Conservation (phyloP, 1,140 invertebrate species). For the Drosophila truncata region DNA sequence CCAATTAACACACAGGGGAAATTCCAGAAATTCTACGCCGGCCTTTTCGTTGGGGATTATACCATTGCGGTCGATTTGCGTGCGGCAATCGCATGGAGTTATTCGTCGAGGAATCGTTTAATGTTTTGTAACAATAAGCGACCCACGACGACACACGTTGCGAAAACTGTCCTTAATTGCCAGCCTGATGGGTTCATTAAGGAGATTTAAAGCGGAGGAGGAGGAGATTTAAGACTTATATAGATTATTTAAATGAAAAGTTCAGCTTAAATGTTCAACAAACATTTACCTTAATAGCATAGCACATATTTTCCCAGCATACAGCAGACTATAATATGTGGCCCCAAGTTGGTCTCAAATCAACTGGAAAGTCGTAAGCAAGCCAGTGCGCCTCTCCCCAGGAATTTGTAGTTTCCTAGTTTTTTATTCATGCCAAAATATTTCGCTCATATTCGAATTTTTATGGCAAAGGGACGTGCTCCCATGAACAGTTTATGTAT, state of each 20-base stretch:
- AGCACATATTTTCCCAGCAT: neutral
- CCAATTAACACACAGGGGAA: conserved; percentile 31
- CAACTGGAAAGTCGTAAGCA: conserved; percentile 32
- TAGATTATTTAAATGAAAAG: neutral
- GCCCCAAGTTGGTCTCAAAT: conserved; percentile 23
- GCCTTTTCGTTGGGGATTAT: conserved; percentile 6
- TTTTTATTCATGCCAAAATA: conserved; percentile 42
- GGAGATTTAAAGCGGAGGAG: neutral
- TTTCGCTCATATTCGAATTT: conserved; percentile 48
- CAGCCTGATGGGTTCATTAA: conserved; percentile 4
- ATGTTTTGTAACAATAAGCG: conserved; percentile 21
- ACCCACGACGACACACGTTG: too few relatives aligned
- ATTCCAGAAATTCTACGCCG: conserved; percentile 43
- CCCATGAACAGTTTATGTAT: conserved; percentile 36
- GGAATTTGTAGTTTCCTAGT: conserved; percentile 35
- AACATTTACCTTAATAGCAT: neutral
- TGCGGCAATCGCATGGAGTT: conserved; percentile 34
- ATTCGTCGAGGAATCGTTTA: conserved; percentile 6
- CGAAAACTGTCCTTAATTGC: neutral
- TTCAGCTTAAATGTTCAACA: neutral
- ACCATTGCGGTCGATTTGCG: conserved; percentile 47
- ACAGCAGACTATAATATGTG: neutral
- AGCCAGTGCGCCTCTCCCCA: conserved; percentile 1
- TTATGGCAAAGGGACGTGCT: conserved; percentile 50
- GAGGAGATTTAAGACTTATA: neutral